Conservation (phyloP, 2,797 vertebrate species). For the Hoplostethus mediterraneus region DNA sequence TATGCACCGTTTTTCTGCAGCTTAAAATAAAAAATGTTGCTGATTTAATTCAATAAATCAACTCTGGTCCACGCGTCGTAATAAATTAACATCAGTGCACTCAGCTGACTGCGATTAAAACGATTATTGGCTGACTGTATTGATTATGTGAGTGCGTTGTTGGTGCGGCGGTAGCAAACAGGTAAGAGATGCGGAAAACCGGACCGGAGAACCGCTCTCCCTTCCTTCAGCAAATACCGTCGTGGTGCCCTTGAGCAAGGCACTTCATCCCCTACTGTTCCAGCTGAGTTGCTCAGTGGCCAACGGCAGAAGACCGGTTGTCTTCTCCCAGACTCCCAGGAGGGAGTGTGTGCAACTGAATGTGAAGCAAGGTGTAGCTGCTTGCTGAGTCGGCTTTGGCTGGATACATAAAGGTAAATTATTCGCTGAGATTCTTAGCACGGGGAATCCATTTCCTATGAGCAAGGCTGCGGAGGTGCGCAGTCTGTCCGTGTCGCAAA, state of each 20-base stretch:
- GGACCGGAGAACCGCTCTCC: constrained; percentile 2
- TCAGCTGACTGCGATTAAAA: constrained; percentile 32
- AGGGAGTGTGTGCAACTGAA: background rate
- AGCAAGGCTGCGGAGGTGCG: constrained; percentile 53
- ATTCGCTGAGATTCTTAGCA: no score
- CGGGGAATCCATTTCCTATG: no score
- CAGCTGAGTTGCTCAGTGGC: background rate
- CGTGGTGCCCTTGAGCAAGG: constrained; percentile 27
- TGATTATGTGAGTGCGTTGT: background rate
- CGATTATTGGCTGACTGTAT: constrained; percentile 12
- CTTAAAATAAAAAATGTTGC: constrained; percentile 47
- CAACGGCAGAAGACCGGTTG: no score
- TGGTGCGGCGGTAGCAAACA: background rate
- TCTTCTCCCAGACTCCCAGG: no score
- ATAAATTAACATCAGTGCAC: constrained; percentile 7
- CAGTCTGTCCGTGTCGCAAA: constrained; percentile 67
- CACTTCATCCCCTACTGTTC: background rate
- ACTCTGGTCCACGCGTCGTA: background rate
- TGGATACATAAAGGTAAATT: constrained; percentile 4
- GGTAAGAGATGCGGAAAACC: constrained; percentile 5
- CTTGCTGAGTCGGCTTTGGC: no score
- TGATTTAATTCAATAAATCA: constrained; percentile 41
- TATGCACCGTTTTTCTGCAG: constrained; percentile 39
- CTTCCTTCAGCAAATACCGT: background rate
- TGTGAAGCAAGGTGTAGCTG: background rate